Evolutionary conservation across 53 echinoderm and acorn worm genomes (phyloP).

Genomic region (Patiria pectinifera): DNA sequence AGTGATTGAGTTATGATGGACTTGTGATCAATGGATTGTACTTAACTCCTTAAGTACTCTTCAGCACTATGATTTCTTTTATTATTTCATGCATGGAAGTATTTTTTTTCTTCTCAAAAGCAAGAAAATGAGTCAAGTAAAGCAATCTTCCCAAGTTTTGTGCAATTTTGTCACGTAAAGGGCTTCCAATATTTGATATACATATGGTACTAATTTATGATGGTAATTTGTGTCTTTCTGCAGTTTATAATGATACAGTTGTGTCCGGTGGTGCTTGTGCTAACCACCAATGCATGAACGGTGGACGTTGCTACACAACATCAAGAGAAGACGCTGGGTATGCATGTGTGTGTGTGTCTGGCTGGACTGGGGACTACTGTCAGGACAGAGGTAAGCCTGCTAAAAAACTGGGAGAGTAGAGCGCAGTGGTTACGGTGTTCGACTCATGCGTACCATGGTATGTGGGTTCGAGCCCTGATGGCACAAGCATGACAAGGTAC

Average conservation of each 20-base stretch:
- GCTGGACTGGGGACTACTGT: slow-evolving; percentile 12
- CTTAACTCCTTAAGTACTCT: no score
- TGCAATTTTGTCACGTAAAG: no score
- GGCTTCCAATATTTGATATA: no score
- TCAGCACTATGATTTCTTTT: no score
- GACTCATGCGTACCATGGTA: neutral
- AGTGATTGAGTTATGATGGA: no score
- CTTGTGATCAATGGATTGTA: no score
- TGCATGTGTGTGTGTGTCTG: neutral
- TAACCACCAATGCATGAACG: slow-evolving; percentile 6
- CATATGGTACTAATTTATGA: neutral
- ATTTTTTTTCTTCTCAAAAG: no score
- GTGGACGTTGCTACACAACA: slow-evolving; percentile 6
- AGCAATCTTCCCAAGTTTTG: no score
- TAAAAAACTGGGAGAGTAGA: neutral
- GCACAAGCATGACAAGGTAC: no score
- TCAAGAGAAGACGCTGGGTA: neutral
- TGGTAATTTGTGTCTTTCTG: neutral
- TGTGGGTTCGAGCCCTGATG: no score
- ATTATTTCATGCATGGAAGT: no score
- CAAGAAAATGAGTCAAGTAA: no score
- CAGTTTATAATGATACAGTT: neutral
- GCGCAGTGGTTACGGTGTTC: neutral
- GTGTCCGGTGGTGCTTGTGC: neutral
- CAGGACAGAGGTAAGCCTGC: slow-evolving; percentile 1